A percentile compares a stretch with the other conserved stretches of the same genome.
Conservation (phyloP, 2,113 vertebrate species). For the Laterallus jamaicensis region DNA sequence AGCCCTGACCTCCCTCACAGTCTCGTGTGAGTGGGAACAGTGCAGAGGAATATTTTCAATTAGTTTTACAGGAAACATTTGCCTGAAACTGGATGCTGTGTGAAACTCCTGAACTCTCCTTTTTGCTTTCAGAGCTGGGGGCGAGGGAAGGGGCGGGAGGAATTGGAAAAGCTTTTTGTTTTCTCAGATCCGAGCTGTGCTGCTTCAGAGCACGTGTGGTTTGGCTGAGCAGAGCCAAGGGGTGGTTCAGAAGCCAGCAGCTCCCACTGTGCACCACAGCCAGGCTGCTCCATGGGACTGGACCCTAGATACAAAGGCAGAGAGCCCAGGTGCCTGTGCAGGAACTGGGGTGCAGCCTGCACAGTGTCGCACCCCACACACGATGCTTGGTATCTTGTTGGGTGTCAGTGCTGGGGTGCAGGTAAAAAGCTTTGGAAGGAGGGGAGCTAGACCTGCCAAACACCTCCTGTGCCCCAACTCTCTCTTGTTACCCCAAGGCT, state of each 20-base stretch:
- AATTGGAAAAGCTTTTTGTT: not conserved
- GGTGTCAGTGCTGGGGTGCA: fast-evolving
- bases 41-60: not conserved
- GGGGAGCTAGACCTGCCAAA: not conserved
- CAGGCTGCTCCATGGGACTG: not conserved
- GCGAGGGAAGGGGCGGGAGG: not conserved
- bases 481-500: not conserved
- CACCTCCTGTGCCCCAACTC: fast-evolving
- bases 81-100: slow-evolving; percentile 55
- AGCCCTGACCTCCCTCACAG: not conserved
- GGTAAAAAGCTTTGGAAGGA: not conserved
- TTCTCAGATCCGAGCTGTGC: not conserved
- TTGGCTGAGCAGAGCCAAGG: not conserved
- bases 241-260: not conserved
- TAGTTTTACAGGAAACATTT: slow-evolving; percentile 43
- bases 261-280: not conserved
- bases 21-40: not conserved
- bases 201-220: not conserved
- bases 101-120: slow-evolving; percentile 45
- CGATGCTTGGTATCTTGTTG: fast-evolving
- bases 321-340: not conserved
- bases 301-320: not conserved
- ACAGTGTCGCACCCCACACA: fast-evolving
- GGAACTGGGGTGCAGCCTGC: not conserved
- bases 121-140: not conserved